Percentiles rank a stretch among this genome's conserved stretches.
Conservation (phyloP, 2,113 vertebrate species). For the Cricetomys ansorgei region DNA sequence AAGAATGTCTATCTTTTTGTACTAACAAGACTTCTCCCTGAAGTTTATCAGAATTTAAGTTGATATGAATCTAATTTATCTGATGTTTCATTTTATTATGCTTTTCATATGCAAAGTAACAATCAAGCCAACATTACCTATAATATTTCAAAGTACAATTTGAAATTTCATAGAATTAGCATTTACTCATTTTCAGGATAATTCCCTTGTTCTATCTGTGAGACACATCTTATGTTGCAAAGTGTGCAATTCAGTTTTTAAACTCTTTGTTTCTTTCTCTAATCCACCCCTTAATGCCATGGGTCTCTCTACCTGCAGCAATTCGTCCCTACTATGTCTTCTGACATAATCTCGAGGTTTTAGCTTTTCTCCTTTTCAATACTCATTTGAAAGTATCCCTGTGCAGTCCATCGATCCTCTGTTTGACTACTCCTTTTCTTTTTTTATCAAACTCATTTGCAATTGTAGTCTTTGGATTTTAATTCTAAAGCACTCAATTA, state of each 20-base stretch:
- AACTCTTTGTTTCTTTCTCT: background rate
- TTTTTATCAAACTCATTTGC: conserved; percentile 28
- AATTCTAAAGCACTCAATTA: background rate
- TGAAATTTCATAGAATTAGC: conserved; percentile 23
- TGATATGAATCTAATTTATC: conserved; percentile 63
- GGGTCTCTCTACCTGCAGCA: background rate
- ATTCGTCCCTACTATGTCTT: background rate
- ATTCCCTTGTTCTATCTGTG: background rate
- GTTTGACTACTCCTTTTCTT: background rate
- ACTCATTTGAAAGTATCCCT: background rate
- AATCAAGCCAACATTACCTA: conserved; percentile 41
- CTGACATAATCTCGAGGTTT: background rate
- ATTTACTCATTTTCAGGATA: background rate
- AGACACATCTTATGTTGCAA: background rate
- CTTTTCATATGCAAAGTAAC: conserved; percentile 62
- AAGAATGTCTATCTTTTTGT: background rate
- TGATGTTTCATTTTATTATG: conserved; percentile 53
- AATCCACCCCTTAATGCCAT: background rate
- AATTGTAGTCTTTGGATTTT: background rate
- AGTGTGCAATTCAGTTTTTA: background rate
- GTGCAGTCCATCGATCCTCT: background rate
- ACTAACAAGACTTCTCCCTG: conserved; percentile 30
- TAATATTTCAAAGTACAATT: conserved; percentile 54
- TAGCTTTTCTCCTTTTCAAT: conserved; percentile 26
- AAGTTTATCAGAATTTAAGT: conserved; percentile 44